Percentiles rank a stretch among this genome's conserved stretches.
These are phyloP conservation scores for Platypus cylindrus DNA, from an alignment of 2,888 invertebrate species.

Conservation along the genomic window DNA sequence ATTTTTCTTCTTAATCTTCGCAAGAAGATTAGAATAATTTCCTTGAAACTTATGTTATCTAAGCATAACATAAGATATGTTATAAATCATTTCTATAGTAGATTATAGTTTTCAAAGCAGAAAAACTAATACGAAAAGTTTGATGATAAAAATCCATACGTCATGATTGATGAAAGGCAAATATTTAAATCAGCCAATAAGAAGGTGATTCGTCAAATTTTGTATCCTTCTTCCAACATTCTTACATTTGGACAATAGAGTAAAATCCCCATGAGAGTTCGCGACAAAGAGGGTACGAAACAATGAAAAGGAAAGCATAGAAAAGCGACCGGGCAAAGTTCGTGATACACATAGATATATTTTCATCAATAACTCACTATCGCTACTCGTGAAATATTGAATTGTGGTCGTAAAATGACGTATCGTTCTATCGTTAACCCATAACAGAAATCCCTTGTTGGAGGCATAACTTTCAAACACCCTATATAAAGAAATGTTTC, in stretches of 20 bases:
- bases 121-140: no score
- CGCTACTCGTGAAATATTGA: slow-evolving; percentile 28
- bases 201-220: slow-evolving; percentile 27
- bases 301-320: slow-evolving; percentile 19
- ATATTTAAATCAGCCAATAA: slow-evolving; percentile 11
- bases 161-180: slow-evolving; percentile 11
- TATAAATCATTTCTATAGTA: no score
- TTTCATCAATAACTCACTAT: slow-evolving; percentile 30
- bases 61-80: no score
- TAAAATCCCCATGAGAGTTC: slow-evolving; percentile 19
- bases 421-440: no score
- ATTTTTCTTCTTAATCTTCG: no score
- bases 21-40: no score
- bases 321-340: slow-evolving; percentile 19
- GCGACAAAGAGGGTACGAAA: slow-evolving; percentile 25
- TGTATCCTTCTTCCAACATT: slow-evolving; percentile 21
- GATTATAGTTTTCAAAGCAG: no score
- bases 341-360: slow-evolving; percentile 22
- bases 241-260: slow-evolving; percentile 19
- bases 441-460: no score
- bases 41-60: no score
- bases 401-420: slow-evolving; percentile 26
- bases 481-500: no score
- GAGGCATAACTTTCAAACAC: no score
- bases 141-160: no score